A percentile compares a stretch with the other conserved stretches of the same genome.
Conservation (phyloP, 92 coral and sea anemone genomes). For the Porites cylindrica region DNA sequence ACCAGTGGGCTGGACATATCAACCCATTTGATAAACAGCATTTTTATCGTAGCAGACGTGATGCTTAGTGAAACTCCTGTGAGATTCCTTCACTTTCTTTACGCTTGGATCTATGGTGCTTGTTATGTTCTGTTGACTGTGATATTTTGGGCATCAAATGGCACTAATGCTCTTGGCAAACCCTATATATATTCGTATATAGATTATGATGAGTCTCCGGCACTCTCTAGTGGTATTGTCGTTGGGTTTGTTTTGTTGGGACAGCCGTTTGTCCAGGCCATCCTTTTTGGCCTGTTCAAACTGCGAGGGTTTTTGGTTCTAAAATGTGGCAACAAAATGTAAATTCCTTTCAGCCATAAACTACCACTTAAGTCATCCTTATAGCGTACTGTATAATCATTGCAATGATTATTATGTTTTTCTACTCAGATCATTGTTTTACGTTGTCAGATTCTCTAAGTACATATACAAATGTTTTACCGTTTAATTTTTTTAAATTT, state of each 20-base stretch:
- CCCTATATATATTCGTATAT: slow-evolving; percentile 77
- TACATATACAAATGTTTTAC: no score
- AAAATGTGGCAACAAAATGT: slow-evolving; percentile 47
- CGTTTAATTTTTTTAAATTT: no score
- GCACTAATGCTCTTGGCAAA: slow-evolving; percentile 63
- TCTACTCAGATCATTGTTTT: no score
- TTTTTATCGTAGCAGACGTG: slow-evolving; percentile 73
- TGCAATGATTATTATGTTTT: no score
- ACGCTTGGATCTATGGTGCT: slow-evolving; percentile 55
- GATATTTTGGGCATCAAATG: slow-evolving; percentile 87
- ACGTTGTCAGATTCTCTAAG: no score
- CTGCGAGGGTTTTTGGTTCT: slow-evolving; percentile 61
- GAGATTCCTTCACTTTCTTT: slow-evolving; percentile 79
- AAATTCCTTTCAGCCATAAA: background rate
- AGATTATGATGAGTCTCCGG: slow-evolving; percentile 78
- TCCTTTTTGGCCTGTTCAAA: slow-evolving; percentile 83
- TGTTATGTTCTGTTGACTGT: slow-evolving; percentile 77
- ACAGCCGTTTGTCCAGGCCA: slow-evolving; percentile 64
- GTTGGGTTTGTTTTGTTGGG: slow-evolving; percentile 56
- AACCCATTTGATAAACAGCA: slow-evolving; percentile 76
- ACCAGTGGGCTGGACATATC: slow-evolving; percentile 73
- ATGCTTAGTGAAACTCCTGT: slow-evolving; percentile 74
- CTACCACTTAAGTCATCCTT: no score
- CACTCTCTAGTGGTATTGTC: slow-evolving; percentile 59
- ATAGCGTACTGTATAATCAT: no score